phyloP scores from a whole-genome alignment of 1,140 invertebrate species.

The Drosophila subpulchrella region DNA sequence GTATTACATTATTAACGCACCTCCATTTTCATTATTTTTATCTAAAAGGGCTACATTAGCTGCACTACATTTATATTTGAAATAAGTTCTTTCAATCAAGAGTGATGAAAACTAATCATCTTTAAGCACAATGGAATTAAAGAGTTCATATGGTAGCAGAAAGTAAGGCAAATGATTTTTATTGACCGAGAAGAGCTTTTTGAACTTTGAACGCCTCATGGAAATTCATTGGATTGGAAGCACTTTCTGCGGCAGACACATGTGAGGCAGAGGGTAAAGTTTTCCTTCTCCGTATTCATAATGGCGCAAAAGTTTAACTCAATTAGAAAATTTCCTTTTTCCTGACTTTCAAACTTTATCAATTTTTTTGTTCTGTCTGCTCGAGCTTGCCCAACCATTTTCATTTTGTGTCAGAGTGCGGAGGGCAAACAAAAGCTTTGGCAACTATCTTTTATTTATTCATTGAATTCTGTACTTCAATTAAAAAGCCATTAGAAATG shows the following conservation, averaged over 20 bases:
- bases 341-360: constrained; percentile 45
- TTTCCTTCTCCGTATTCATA: constrained; percentile 48
- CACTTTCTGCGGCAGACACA: constrained; percentile 30
- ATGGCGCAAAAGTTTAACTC: constrained; percentile 52
- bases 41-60: no score
- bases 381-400: constrained; percentile 9
- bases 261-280: constrained; percentile 30
- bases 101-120: no score
- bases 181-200: constrained; percentile 23
- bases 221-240: constrained; percentile 42
- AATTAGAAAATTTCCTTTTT: constrained; percentile 67
- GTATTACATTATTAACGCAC: no score
- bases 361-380: constrained; percentile 18
- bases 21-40: no score
- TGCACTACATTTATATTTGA: no score
- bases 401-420: not conserved
- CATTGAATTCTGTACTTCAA: constrained; percentile 75
- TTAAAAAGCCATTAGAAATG: constrained; percentile 74
- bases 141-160: not conserved
- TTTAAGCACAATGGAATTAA: not conserved
- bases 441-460: constrained; percentile 73
- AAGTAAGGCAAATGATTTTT: constrained; percentile 18
- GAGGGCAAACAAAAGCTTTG: constrained; percentile 36
- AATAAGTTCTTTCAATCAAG: no score
- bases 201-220: constrained; percentile 35